phyloP scores from a whole-genome alignment of 2,113 vertebrate genomes.

The Oostethus manadensis region DNA sequence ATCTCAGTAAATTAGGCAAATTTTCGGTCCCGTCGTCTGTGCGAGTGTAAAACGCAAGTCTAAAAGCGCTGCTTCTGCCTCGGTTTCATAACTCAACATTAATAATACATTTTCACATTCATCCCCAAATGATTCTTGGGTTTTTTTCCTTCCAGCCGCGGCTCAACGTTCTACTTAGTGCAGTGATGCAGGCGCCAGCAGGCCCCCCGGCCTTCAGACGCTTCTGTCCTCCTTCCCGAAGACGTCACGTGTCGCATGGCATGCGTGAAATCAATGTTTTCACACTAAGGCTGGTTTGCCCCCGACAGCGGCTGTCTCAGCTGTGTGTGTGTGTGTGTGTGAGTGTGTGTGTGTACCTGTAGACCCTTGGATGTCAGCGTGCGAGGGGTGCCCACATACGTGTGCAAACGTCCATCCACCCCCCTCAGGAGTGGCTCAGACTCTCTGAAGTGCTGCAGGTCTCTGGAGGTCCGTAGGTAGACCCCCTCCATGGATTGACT shows the following conservation, averaged over 20 bases:
- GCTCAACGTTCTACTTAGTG: slow-evolving; percentile 22
- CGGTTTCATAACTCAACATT: slow-evolving; percentile 14
- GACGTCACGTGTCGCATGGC: slow-evolving; percentile 36
- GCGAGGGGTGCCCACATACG: slow-evolving; percentile 80
- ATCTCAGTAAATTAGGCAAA: slow-evolving; percentile 12
- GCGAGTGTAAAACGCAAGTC: neutral
- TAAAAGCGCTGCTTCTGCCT: neutral
- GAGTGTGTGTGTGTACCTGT: slow-evolving; percentile 71
- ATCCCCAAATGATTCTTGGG: slow-evolving; percentile 5
- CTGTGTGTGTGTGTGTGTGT: slow-evolving; percentile 12
- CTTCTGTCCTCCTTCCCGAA: slow-evolving; percentile 14
- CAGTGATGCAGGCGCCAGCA: slow-evolving; percentile 25
- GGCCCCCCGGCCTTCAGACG: slow-evolving; percentile 37
- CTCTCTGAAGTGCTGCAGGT: slow-evolving; percentile 92
- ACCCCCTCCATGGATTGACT: slow-evolving; percentile 92
- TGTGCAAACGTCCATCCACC: slow-evolving; percentile 85
- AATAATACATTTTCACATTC: slow-evolving; percentile 13
- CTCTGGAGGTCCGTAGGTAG: slow-evolving; percentile 88
- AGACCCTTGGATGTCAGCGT: slow-evolving; percentile 76
- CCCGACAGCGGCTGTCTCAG: slow-evolving; percentile 22
- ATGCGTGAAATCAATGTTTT: slow-evolving; percentile 63
- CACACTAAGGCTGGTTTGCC: slow-evolving; percentile 37
- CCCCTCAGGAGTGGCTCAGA: slow-evolving; percentile 88
- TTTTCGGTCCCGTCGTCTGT: neutral
- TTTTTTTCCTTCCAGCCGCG: neutral